These are phyloP conservation scores for Acropternis orthonyx DNA, from an alignment of 2,797 vertebrate genomes.

Conservation along the genomic window DNA sequence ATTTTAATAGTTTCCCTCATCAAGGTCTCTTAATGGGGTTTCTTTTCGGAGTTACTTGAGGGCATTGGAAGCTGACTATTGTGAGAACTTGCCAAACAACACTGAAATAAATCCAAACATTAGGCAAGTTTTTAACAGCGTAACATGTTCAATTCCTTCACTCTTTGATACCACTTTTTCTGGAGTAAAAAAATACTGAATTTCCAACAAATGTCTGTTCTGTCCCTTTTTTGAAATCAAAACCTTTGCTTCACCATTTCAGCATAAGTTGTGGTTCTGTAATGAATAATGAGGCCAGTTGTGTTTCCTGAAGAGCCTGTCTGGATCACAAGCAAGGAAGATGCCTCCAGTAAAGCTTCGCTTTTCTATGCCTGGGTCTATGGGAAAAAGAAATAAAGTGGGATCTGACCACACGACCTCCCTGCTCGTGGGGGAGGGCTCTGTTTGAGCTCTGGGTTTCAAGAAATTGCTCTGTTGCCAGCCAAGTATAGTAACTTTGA, in stretches of 20 bases:
- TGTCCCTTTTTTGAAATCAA: background rate
- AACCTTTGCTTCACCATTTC: background rate
- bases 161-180: background rate
- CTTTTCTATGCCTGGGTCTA: background rate
- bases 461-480: background rate
- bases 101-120: background rate
- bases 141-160: background rate
- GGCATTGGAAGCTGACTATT: background rate
- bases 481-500: background rate
- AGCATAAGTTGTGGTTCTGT: background rate
- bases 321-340: background rate
- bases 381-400: background rate
- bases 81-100: background rate
- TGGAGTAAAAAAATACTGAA: background rate
- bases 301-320: background rate
- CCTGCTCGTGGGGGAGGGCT: background rate
- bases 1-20: constrained; percentile 33
- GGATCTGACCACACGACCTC: accelerated
- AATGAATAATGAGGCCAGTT: background rate
- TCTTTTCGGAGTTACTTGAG: constrained; percentile 12
- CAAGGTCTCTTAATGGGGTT: background rate
- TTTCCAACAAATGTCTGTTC: background rate
- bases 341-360: background rate
- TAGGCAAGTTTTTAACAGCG: background rate
- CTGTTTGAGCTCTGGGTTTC: accelerated